Base-by-base conservation (phyloP, 2,797 vertebrate species). In the Crenichthys baileyi region DNA sequence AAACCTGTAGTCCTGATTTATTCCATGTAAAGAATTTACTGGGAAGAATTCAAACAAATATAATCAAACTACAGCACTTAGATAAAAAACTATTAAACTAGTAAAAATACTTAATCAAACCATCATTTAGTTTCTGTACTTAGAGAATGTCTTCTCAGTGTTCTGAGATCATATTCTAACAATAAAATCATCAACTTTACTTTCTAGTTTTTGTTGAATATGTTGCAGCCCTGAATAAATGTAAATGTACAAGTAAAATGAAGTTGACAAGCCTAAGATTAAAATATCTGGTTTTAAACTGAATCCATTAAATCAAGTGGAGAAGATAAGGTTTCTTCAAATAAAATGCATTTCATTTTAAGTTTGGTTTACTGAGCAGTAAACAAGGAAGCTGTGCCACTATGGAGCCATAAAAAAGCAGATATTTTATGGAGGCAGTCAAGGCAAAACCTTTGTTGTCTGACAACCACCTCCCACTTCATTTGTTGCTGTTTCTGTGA, bases 401-500 rank as follows among this genome's bases (percentile, higher is more conserved):
- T 7, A 26, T 12, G 13, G n/a, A 58, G 56, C 56, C 65, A n/a
- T 12, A 22, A 36, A 65, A 39, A 11, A 7, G 31, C 3, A 22
- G 15, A 22, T 22, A 41, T 44, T 41, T 41, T 24, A 67, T 41
- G 36, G 36, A 44, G 5, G 53, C 20, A 55, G 36, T 48, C 56
- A 74, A 11, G 73, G 71, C 15, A 75, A 75, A 81, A 84, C 55
- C 44, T 88, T 80, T 85, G 65, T 46, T 31, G 61, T 77, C 51
- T 80, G 51, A 24, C 24, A 65, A 70, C 51, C 50, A 16, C 56
- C 70, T 2, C 36, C 81, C 18, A 71, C 55, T 75, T 70, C 53
- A 26, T 83, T 87, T 84, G 46, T 75, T 78, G 48, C 20, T 56
- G 0, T 8, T 9, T 67, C 22, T 87, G 71, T 50, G 70, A 76